phyloP scores from a whole-genome alignment of 2,797 vertebrate genomes.

The Propithecus perrieri region DNA sequence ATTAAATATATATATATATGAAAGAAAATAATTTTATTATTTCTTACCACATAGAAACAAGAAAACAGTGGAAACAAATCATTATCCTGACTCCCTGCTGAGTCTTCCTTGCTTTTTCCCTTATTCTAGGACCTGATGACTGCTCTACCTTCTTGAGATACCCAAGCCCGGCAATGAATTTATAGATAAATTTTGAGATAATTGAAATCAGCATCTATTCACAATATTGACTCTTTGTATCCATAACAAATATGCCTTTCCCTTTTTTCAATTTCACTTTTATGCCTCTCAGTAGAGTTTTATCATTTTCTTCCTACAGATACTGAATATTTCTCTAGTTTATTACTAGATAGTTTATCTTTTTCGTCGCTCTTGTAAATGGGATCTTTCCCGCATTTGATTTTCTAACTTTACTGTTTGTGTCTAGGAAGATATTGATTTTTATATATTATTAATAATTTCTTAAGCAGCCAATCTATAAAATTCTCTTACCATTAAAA shows the following conservation, averaged over 20 bases:
- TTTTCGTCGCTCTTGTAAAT: conserved; percentile 3
- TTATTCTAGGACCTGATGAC: no score
- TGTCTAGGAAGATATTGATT: conserved; percentile 44
- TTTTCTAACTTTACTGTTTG: conserved; percentile 36
- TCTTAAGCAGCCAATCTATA: conserved; percentile 10
- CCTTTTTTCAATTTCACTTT: not conserved
- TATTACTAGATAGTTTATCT: not conserved
- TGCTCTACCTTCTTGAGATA: not conserved
- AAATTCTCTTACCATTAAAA: not conserved
- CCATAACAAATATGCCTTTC: not conserved
- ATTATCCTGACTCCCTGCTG: no score
- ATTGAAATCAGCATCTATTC: not conserved
- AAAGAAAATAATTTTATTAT: not conserved
- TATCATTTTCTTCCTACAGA: not conserved
- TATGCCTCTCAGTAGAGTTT: conserved; percentile 23
- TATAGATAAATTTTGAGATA: not conserved
- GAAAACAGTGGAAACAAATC: not conserved
- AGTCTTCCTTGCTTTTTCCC: accelerated
- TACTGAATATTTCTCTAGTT: conserved; percentile 18
- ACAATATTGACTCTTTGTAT: not conserved
- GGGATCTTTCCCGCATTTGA: conserved; percentile 21
- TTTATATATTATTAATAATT: conserved; percentile 39
- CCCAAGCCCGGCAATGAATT: not conserved
- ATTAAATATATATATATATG: not conserved
- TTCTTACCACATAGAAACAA: not conserved